Evolutionary conservation across 2,797 vertebrate species (phyloP).

Genomic region (Tauraco hartlaubi): DNA sequence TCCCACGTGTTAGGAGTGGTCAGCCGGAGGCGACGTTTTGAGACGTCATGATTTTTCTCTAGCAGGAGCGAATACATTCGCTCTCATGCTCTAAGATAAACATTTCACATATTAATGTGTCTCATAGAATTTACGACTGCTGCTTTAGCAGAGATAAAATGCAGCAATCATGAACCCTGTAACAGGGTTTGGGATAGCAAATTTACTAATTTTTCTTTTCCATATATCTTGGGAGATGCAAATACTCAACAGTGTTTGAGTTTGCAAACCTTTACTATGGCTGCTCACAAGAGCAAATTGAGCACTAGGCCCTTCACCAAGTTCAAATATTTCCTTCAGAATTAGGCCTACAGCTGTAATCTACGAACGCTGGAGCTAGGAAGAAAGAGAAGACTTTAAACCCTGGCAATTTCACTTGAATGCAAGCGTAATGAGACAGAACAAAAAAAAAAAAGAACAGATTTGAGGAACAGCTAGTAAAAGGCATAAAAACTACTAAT

Average conservation of each 20-base stretch:
- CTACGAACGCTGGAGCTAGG: background rate
- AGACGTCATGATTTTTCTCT: background rate
- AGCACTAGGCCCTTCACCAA: background rate
- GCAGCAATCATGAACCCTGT: background rate
- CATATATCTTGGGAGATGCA: background rate
- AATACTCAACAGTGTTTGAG: background rate
- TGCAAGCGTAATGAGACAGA: background rate
- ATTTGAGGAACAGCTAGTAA: background rate
- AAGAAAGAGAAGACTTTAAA: background rate
- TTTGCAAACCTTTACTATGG: background rate
- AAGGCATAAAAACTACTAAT: constrained; percentile 11
- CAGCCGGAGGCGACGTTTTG: background rate
- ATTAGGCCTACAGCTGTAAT: background rate
- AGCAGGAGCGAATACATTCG: background rate
- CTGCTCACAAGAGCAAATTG: background rate
- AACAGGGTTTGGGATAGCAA: background rate
- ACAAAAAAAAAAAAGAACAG: background rate
- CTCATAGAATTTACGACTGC: background rate
- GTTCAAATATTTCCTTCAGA: background rate
- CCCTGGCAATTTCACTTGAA: constrained; percentile 3
- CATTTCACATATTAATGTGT: background rate
- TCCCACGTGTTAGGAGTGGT: background rate
- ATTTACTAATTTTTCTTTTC: constrained; percentile 5
- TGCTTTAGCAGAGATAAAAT: constrained; percentile 16
- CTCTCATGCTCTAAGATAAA: background rate